phyloP scores from a whole-genome alignment of 2,888 invertebrate species.

The Athrips mouffetella region DNA sequence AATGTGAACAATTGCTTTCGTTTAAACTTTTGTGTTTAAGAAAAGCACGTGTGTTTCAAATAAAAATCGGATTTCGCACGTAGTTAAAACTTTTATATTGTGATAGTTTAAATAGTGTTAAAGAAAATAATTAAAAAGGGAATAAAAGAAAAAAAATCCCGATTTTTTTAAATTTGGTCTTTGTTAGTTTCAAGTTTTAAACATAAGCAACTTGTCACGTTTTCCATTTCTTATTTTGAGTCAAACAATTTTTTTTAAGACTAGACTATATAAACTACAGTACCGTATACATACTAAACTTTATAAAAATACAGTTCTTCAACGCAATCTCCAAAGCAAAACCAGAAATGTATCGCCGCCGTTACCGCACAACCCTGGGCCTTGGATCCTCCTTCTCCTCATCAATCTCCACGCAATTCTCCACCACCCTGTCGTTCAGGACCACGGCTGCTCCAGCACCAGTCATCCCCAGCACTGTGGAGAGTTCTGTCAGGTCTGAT shows the following conservation, averaged over 20 bases:
- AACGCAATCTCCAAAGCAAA: neutral
- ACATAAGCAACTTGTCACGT: neutral
- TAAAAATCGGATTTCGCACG: neutral
- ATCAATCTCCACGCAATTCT: conserved; percentile 57
- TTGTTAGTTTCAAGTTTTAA: no score
- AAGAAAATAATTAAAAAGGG: no score
- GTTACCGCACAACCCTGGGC: conserved; percentile 70
- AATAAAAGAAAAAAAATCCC: no score
- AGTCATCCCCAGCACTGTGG: conserved; percentile 25
- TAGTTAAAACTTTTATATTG: no score
- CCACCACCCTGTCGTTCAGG: conserved; percentile 63
- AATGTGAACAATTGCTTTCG: neutral
- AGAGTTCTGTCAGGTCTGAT: conserved; percentile 63
- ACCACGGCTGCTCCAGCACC: conserved; percentile 45
- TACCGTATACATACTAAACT: neutral
- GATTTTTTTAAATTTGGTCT: no score
- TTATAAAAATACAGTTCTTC: conserved; percentile 10
- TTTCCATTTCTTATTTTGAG: neutral
- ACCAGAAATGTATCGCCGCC: conserved; percentile 61
- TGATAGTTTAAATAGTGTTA: no score
- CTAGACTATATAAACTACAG: neutral
- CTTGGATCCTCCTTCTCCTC: conserved; percentile 67
- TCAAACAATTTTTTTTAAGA: neutral
- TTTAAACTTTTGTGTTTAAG: neutral
- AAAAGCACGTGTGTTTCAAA: neutral